Conservation (phyloP, 2,113 vertebrate genomes). For the Anser cygnoides region DNA sequence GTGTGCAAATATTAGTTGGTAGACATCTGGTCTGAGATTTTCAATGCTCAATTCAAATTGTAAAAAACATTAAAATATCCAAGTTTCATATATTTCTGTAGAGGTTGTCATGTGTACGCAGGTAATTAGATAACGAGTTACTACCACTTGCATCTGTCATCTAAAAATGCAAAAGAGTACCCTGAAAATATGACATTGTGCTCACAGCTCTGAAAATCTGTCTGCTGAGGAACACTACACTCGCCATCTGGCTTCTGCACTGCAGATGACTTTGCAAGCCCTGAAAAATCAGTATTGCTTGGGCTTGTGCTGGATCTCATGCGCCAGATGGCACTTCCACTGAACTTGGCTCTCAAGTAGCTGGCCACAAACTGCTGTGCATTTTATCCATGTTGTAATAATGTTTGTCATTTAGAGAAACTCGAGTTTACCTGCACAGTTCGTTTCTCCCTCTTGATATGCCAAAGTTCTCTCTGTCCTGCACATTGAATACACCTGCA, state of each 20-base stretch:
- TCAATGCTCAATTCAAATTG: background rate
- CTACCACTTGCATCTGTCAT: background rate
- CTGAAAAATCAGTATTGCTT: background rate
- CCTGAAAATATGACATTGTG: background rate
- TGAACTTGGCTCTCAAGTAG: background rate
- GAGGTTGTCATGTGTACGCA: background rate
- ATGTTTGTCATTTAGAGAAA: background rate
- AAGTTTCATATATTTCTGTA: background rate
- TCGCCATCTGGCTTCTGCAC: background rate
- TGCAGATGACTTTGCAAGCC: background rate
- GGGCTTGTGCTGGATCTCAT: background rate
- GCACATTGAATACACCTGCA: background rate
- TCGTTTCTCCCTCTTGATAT: background rate
- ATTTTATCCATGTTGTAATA: background rate
- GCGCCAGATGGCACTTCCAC: background rate
- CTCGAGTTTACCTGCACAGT: background rate
- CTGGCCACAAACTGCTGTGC: background rate
- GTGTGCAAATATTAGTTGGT: background rate
- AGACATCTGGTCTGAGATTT: background rate
- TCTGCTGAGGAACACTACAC: background rate
- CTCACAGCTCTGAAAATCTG: constrained; percentile 1
- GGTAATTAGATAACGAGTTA: background rate
- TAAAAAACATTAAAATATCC: too few relatives aligned
- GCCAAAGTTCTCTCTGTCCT: background rate
- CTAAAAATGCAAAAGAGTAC: background rate